Base-by-base conservation (phyloP, 2,113 vertebrate genomes). In the Lucifuga dentata region DNA sequence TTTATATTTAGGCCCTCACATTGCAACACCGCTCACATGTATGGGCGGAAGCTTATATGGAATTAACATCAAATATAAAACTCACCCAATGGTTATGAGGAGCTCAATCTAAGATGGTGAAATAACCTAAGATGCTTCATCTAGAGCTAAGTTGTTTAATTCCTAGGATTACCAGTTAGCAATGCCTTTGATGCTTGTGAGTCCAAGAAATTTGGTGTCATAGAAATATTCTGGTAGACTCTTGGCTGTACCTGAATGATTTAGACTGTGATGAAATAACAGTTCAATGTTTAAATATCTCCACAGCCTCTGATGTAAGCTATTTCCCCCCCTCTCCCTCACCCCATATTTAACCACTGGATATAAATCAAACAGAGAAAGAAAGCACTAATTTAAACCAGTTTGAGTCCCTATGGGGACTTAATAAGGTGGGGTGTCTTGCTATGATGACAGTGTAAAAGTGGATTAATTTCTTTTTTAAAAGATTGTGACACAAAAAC, bases 361-460 rank as follows among this genome's bases (percentile, higher is more conserved):
- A 74, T 78, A 66, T 78, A 89, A 86, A 88, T 88, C 84, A 81
- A 83, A 80, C 60, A 56, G 69, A 68, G 78, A 83, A 84, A 85
- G 78, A 82, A 85, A 84, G 71, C 67, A 76, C 80, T 81, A 70
- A 86, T 88, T 88, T 84, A 85, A 83, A 80, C 68, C 75, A 84
- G 70, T 85, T 76, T 77, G 48, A 46, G 66, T 81, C 80, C 80
- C 84, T 70, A 64, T 78, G 65, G 83, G 76, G 70, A 85, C 75
- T 84, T 84, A 86, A 85, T 81, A 85, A 82, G 78, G 80, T 74
- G 56, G 70, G 77, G 61, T 69, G 65, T 72, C 84, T 88, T 45
- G 39, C 75, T 83, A 73, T 74, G 80, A 88, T 80, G 70, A 83
- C 73, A 81, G 59, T 63, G 68, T 85, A 80, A 85, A 84, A 85